Conservation (phyloP, 2,797 vertebrate genomes). For the Phrynocephalus forsythii region DNA sequence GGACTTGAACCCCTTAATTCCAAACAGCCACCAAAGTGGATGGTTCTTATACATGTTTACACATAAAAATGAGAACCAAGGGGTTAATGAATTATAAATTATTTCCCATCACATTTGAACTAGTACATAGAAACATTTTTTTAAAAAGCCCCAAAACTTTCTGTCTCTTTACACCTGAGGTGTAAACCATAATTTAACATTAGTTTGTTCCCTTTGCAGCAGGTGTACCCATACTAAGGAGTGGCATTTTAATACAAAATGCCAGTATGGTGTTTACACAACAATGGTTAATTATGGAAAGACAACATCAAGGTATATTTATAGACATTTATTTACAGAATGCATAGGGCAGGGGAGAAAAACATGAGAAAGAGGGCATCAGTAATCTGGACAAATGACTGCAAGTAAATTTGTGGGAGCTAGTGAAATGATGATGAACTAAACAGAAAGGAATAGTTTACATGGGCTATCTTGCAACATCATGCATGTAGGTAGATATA, state of each 20-base stretch:
- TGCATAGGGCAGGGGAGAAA: constrained; percentile 64
- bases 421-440: constrained; percentile 76
- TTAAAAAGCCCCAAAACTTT: constrained; percentile 36
- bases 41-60: constrained; percentile 39
- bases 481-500: constrained; percentile 83
- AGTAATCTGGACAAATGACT: constrained; percentile 76
- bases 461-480: constrained; percentile 81
- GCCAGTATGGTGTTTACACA: constrained; percentile 83
- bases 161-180: constrained; percentile 77
- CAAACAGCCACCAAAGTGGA: constrained; percentile 45
- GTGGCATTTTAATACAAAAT: constrained; percentile 83
- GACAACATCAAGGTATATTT: constrained; percentile 80
- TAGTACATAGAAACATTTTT: constrained; percentile 7
- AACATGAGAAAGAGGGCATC: constrained; percentile 70
- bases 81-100: constrained; percentile 32
- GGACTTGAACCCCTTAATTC: constrained; percentile 56
- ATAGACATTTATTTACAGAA: constrained; percentile 82
- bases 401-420: constrained; percentile 77
- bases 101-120: constrained; percentile 59
- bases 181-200: constrained; percentile 70
- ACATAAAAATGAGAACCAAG: constrained; percentile 58
- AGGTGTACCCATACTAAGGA: constrained; percentile 81
- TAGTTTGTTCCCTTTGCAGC: constrained; percentile 75
- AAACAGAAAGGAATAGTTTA: constrained; percentile 78
- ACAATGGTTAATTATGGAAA: constrained; percentile 83